Base-by-base conservation (phyloP, 1,140 invertebrate species). In the Drosophila mauritiana region DNA sequence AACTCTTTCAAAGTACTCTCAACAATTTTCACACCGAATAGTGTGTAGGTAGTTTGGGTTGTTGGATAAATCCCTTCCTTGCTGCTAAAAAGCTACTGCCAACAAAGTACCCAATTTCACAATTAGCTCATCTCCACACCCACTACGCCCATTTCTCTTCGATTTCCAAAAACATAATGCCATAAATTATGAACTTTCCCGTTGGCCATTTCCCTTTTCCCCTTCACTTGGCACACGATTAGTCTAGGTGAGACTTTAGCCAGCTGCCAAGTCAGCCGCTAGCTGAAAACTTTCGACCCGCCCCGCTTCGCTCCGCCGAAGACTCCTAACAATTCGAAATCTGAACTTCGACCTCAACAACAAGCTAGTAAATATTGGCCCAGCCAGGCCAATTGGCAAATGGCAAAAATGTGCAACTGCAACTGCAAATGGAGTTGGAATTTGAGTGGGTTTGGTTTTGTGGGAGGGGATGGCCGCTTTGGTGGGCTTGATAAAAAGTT, bases 351-450 rank as follows among this genome's bases (percentile, higher is more conserved):
- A 69, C 74, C 73, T 63, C 74, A 70, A 78, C 65, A 78, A 78
- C 74, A 78, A 78, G 65, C 64, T 72, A 70, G 73, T 78, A 78
- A 70, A 72, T 78, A 78, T 55, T 68, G 52, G 56, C 62, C 61
- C 17, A 53, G 65, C 37, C 37, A 76, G 46, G 56, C 52, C 58
- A 76, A 76, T 53, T 77, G 74, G 52, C 62, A 78, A 61, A 56
- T 73, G 63, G 74, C 74, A 43, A 51, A 70, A 77, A 77, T 78
- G 68, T 85, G 80, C 80, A 82, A 73, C 27, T 61, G 56, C 56
- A 62, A 62, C 46, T 65, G 61, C 46, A 53, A 68, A 51, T 53
- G 46, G 15, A 43, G 34, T 36, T 48, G 15, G 64, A 42, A 45
- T 45, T 34, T 17, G n/a, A 49, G n/a, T 53, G 36, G 10, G 36